Base-by-base conservation (phyloP, 2,113 vertebrate genomes). In the Puntigrus tetrazona region DNA sequence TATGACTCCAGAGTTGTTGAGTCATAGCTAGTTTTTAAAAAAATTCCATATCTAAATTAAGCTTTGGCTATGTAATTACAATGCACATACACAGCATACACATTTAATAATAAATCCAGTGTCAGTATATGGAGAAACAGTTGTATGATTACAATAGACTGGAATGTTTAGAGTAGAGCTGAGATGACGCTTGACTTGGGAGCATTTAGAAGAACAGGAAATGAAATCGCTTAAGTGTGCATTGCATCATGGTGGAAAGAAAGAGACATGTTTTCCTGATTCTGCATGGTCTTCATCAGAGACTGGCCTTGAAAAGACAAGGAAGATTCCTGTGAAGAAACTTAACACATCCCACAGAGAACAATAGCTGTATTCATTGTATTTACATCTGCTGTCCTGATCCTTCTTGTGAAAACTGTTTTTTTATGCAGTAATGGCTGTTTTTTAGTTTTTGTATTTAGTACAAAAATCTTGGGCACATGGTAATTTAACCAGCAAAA, bases 251-350 rank as follows among this genome's bases (percentile, higher is more conserved):
- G 87, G 89, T 84, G 55, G 91, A 93, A 92, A 93, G 80, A 72
- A 67, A 89, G 65, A 91, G 86, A 87, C 85, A 91, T 90, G 88
- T 78, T 88, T 94, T 92, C 87, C 91, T 92, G 84, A 92, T 89
- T 91, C 82, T 86, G 86, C 81, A 81, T 88, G 83, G 57, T 83
- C 20, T 69, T 70, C 31, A 88, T 82, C 77, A 83, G 83, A 88
- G 72, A 13, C 69, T 78, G 87, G 84, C 45, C 85, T 89, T 89
- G 74, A 90, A 91, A 90, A 88, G 80, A 85, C 65, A 41, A 87
- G n/a, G 43, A 78, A 45, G 52, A 74, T 41, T 76, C 36, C 36
- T 69, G 77, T 38, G 67, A 45, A 50, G 34, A 83, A 59, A 13
- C 9, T 81, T 70, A n/a, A 76, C 10, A 36, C 20, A 55, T 75